Evolutionary conservation across 2,113 vertebrate species (phyloP).

Genomic region (Anseranas semipalmata): DNA sequence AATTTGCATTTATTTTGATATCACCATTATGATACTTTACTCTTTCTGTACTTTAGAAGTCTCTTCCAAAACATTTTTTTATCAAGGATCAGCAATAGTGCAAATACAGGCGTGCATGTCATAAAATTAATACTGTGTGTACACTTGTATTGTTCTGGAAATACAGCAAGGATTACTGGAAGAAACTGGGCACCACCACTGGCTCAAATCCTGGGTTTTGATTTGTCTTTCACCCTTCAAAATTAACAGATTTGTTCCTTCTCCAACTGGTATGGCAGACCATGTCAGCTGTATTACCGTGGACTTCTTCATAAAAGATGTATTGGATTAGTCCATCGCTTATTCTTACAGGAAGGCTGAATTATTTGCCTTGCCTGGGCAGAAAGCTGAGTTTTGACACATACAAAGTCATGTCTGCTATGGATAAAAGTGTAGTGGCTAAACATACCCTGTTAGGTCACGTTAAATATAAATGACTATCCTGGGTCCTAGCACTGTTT

Average conservation of each 20-base stretch:
- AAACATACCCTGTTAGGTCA: slow-evolving; percentile 54
- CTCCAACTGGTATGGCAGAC: slow-evolving; percentile 61
- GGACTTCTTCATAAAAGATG: slow-evolving; percentile 68
- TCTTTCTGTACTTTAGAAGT: slow-evolving; percentile 37
- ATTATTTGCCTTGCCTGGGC: slow-evolving; percentile 65
- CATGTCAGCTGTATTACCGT: slow-evolving; percentile 64
- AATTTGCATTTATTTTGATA: slow-evolving; percentile 43
- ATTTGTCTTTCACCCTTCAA: slow-evolving; percentile 66
- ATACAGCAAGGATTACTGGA: slow-evolving; percentile 54
- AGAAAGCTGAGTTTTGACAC: slow-evolving; percentile 57
- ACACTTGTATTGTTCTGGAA: slow-evolving; percentile 67
- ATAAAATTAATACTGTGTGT: slow-evolving; percentile 63
- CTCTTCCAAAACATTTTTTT: slow-evolving; percentile 27
- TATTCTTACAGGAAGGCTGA: slow-evolving; percentile 66
- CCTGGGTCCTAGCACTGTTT: slow-evolving; percentile 55
- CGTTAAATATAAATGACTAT: slow-evolving; percentile 12
- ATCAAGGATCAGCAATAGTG: slow-evolving; percentile 22
- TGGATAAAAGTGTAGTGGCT: slow-evolving; percentile 15
- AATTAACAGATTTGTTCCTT: slow-evolving; percentile 58
- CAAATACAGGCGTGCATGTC: slow-evolving; percentile 61
- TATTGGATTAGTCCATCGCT: slow-evolving; percentile 68
- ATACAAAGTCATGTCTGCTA: slow-evolving; percentile 52
- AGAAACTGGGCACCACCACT: slow-evolving; percentile 55
- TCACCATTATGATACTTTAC: slow-evolving; percentile 15
- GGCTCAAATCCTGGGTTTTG: slow-evolving; percentile 31